phyloP scores from a whole-genome alignment of 1,140 invertebrate species.

The Micrasema minimum region DNA sequence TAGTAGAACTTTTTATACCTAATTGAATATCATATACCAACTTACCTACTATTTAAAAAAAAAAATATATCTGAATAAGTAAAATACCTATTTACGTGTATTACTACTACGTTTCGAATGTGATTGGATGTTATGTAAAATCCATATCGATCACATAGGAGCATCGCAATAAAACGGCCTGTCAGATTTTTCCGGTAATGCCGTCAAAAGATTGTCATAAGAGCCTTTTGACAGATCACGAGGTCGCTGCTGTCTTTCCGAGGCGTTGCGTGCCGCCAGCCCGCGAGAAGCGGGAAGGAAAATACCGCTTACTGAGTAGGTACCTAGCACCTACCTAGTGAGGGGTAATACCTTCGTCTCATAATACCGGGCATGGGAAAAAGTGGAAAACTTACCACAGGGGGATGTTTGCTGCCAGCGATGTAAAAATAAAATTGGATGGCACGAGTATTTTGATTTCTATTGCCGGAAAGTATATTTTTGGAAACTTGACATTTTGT shows the following conservation, averaged over 20 bases:
- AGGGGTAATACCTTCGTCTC: too few species aligned
- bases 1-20: too few species aligned
- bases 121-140: too few species aligned
- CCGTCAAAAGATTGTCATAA: constrained; percentile 21
- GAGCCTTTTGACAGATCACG: constrained; percentile 41
- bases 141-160: too few species aligned
- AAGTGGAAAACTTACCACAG: constrained; percentile 24
- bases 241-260: constrained; percentile 1
- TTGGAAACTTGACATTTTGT: constrained; percentile 48
- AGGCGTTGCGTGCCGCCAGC: neutral
- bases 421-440: constrained; percentile 43
- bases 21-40: too few species aligned
- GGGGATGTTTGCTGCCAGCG: constrained; percentile 32
- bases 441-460: constrained; percentile 29
- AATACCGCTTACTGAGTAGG: constrained; percentile 11
- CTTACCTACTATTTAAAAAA: too few species aligned
- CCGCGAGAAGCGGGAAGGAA: constrained; percentile 1
- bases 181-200: constrained; percentile 7
- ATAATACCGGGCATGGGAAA: too few species aligned
- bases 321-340: too few species aligned
- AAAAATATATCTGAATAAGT: too few species aligned
- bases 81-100: too few species aligned
- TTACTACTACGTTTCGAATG: too few species aligned
- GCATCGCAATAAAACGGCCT: neutral
- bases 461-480: constrained; percentile 42